Percentiles rank a stretch among this genome's conserved stretches.
These are phyloP conservation scores for Prosopocoilus inquinatus DNA, from an alignment of 2,888 invertebrate species.

Conservation along the genomic window DNA sequence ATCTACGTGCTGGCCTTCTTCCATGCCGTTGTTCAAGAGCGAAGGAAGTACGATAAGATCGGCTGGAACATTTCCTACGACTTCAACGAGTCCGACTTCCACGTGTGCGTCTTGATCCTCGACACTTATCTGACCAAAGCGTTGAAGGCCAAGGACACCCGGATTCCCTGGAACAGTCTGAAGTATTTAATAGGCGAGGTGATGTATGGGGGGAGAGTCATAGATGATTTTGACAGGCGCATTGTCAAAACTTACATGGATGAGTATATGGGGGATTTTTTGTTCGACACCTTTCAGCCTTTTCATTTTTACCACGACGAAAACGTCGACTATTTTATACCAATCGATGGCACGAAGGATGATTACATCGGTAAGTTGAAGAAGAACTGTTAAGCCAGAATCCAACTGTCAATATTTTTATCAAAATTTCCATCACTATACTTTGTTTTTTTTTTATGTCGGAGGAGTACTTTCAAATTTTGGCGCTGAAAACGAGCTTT, in stretches of 20 bases:
- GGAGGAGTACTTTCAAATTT: too few relatives aligned
- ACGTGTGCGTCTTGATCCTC: constrained; percentile 82
- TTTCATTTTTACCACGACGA: constrained; percentile 84
- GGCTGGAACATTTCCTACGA: constrained; percentile 95
- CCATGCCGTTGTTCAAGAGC: constrained; percentile 90
- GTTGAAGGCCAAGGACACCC: constrained; percentile 55
- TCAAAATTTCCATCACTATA: too few relatives aligned
- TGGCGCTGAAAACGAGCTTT: too few relatives aligned
- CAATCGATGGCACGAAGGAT: constrained; percentile 63
- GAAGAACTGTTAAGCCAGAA: too few relatives aligned
- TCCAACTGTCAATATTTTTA: too few relatives aligned
- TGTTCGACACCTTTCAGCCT: constrained; percentile 87
- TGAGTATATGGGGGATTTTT: constrained; percentile 92
- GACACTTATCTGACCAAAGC: constrained; percentile 80
- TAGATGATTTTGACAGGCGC: constrained; percentile 87
- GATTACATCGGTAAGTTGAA: constrained; percentile 64
- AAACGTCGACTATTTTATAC: constrained; percentile 75
- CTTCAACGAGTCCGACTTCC: constrained; percentile 91
- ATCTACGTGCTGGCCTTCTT: constrained; percentile 90
- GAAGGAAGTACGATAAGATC: constrained; percentile 89
- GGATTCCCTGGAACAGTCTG: constrained; percentile 86
- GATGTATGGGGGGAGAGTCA: constrained; percentile 93
- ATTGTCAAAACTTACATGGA: constrained; percentile 87
- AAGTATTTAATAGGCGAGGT: constrained; percentile 93
- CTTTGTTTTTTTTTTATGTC: too few relatives aligned